Evolutionary conservation across 2,888 invertebrate species (phyloP).

Genomic region (Thera britannica): DNA sequence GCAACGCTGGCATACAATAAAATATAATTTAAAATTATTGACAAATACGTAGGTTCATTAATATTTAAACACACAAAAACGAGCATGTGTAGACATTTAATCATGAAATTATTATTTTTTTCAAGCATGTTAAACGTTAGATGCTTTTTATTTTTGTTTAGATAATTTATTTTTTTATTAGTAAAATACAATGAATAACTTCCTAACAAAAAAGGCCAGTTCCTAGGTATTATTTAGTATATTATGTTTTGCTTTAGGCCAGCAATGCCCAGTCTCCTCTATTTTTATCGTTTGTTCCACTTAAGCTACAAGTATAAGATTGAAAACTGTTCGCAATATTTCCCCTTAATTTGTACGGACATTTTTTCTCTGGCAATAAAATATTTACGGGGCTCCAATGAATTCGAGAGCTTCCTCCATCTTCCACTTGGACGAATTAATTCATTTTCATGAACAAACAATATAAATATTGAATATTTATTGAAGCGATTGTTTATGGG

Average conservation of each 20-base stretch:
- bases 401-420: slow-evolving; percentile 69
- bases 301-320: slow-evolving; percentile 76
- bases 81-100: no score
- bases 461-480: slow-evolving; percentile 61
- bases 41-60: no score
- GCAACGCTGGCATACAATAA: neutral
- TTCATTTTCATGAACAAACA: slow-evolving; percentile 75
- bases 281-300: slow-evolving; percentile 81
- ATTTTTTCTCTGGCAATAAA: slow-evolving; percentile 79
- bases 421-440: slow-evolving; percentile 72
- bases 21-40: neutral
- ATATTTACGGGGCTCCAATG: slow-evolving; percentile 80
- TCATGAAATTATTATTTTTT: no score
- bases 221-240: no score
- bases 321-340: slow-evolving; percentile 80
- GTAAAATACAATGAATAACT: neutral
- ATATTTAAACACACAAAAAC: no score
- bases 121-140: no score
- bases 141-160: no score
- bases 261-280: slow-evolving; percentile 9
- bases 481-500: slow-evolving; percentile 41
- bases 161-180: neutral
- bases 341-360: slow-evolving; percentile 71
- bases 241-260: neutral
- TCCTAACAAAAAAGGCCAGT: neutral